phyloP scores from a whole-genome alignment of 1,140 invertebrate genomes.

The Solenopsis invicta region DNA sequence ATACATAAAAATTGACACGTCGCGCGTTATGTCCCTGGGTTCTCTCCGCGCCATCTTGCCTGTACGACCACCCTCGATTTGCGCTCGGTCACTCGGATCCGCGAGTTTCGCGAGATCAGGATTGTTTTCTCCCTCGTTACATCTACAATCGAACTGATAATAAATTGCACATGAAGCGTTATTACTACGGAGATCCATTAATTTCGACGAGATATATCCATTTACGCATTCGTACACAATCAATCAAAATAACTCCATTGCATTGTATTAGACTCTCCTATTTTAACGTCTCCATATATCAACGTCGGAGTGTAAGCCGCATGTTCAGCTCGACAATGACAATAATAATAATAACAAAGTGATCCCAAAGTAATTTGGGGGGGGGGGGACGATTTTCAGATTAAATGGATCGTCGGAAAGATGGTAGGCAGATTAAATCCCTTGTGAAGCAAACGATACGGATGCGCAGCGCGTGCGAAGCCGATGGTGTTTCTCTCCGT shows the following conservation, averaged over 20 bases:
- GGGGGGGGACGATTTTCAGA: constrained; percentile 15
- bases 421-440: constrained; percentile 29
- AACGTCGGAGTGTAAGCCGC: constrained; percentile 13
- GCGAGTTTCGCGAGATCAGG: not conserved
- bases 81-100: not conserved
- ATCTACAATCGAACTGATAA: constrained; percentile 35
- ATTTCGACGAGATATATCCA: constrained; percentile 30
- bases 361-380: constrained; percentile 21
- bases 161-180: not conserved
- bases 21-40: not conserved
- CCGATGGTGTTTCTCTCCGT: constrained; percentile 24
- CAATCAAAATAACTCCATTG: constrained; percentile 13
- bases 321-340: not conserved
- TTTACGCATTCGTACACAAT: constrained; percentile 15
- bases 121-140: not conserved
- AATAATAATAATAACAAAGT: constrained; percentile 20
- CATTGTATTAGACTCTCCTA: not conserved
- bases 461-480: not conserved
- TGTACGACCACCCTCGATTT: not conserved
- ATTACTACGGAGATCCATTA: constrained; percentile 24
- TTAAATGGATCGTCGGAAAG: constrained; percentile 42
- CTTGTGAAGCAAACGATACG: constrained; percentile 16
- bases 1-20: constrained; percentile 58
- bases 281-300: constrained; percentile 8
- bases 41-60: not conserved